Percentiles rank a stretch among this genome's conserved stretches.
These are phyloP conservation scores for Euthynnus affinis DNA, from an alignment of 2,797 vertebrate genomes.

Conservation along the genomic window DNA sequence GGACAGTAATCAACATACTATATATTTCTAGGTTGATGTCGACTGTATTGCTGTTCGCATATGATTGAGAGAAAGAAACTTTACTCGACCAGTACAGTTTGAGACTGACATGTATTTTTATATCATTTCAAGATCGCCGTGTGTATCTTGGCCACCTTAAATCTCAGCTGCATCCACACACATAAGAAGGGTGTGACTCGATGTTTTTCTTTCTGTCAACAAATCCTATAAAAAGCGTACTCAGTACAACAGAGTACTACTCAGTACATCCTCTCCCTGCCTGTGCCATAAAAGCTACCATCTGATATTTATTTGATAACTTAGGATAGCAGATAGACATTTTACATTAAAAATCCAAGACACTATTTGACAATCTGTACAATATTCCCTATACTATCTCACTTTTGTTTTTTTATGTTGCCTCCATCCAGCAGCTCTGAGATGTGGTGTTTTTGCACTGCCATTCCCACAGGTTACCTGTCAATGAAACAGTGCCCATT, in stretches of 20 bases:
- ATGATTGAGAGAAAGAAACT: neutral
- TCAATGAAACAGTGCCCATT: neutral
- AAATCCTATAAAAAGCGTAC: neutral
- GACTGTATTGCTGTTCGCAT: neutral
- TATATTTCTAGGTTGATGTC: neutral
- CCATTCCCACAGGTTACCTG: neutral
- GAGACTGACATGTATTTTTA: neutral
- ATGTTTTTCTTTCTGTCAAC: neutral
- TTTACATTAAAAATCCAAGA: neutral
- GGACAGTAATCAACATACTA: conserved; percentile 23
- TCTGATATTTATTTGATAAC: too few relatives aligned
- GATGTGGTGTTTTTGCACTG: neutral
- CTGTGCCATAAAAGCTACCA: neutral
- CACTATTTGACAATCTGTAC: neutral
- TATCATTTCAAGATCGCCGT: neutral
- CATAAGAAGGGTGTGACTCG: neutral
- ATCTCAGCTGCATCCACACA: neutral
- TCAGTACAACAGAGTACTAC: too few relatives aligned
- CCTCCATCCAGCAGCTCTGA: too few relatives aligned
- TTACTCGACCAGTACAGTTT: neutral
- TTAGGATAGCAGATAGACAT: too few relatives aligned
- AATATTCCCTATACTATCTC: neutral
- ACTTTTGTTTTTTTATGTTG: neutral
- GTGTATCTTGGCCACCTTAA: neutral
- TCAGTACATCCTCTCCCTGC: neutral